phyloP scores from a whole-genome alignment of 2,888 invertebrate genomes.

The Zhengitettix transpicula region DNA sequence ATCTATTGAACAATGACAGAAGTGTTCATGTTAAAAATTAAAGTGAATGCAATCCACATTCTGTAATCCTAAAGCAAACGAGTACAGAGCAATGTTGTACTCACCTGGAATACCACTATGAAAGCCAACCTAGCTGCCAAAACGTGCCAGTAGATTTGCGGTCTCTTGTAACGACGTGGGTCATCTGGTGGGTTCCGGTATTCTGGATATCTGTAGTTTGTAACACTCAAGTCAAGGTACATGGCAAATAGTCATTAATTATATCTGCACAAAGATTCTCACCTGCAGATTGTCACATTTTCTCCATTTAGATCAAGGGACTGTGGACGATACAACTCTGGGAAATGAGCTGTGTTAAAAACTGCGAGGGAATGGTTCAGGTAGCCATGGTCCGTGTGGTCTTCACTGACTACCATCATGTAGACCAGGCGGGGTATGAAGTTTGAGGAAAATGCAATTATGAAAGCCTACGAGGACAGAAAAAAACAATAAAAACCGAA shows the following conservation, averaged over 20 bases:
- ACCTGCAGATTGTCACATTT: constrained; percentile 12
- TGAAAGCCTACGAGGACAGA: constrained; percentile 39
- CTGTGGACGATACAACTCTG: constrained; percentile 22
- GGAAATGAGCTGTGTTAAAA: constrained; percentile 46
- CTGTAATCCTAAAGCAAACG: too few species aligned
- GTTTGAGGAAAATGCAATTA: constrained; percentile 72
- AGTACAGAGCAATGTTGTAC: background rate
- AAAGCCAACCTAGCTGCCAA: constrained; percentile 56
- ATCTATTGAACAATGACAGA: too few species aligned
- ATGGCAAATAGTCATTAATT: too few species aligned
- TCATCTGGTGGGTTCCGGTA: constrained; percentile 41
- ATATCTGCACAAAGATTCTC: background rate
- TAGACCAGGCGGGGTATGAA: constrained; percentile 67
- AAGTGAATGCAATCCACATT: too few species aligned
- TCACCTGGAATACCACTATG: constrained; percentile 54
- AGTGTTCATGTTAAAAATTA: too few species aligned
- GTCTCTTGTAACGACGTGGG: constrained; percentile 36
- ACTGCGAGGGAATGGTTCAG: constrained; percentile 49
- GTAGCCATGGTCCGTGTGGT: constrained; percentile 40
- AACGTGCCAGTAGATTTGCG: constrained; percentile 56
- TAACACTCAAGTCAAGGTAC: too few species aligned
- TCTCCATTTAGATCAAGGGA: constrained; percentile 13
- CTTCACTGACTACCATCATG: constrained; percentile 30
- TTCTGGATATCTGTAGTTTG: constrained; percentile 44
- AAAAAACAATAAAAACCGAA: constrained; percentile 12